phyloP scores from a whole-genome alignment of 1,140 invertebrate species.

The Chrysoperla carnea region DNA sequence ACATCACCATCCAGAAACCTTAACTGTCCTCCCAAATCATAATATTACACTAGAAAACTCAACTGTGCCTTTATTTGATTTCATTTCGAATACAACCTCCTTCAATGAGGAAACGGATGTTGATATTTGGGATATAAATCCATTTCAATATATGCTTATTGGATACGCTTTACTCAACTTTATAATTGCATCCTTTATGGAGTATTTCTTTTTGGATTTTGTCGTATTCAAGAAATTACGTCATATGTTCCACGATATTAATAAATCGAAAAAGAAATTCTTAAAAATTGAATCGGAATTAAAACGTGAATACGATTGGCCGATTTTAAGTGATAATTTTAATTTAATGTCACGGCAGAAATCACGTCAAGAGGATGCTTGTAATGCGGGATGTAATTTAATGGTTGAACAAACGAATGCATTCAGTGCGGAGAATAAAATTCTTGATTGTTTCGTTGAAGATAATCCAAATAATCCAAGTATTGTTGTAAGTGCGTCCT shows the following conservation, averaged over 20 bases:
- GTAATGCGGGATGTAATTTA: slow-evolving; percentile 5
- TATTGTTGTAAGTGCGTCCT: too few relatives aligned
- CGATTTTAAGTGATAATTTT: slow-evolving; percentile 26
- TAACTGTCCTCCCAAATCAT: neutral
- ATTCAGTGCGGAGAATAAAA: slow-evolving; percentile 21
- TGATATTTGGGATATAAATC: neutral
- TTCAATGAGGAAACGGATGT: too few relatives aligned
- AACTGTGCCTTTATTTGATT: neutral
- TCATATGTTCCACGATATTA: slow-evolving; percentile 28
- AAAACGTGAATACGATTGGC: slow-evolving; percentile 36
- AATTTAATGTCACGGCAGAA: slow-evolving; percentile 16
- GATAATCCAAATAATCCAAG: too few relatives aligned
- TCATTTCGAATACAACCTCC: neutral
- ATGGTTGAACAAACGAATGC: slow-evolving; percentile 23
- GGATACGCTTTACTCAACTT: slow-evolving; percentile 33
- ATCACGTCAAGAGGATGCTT: neutral
- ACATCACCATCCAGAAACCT: slow-evolving; percentile 24
- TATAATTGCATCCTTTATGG: slow-evolving; percentile 31
- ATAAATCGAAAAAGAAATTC: slow-evolving; percentile 40
- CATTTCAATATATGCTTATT: slow-evolving; percentile 28
- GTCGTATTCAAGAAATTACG: slow-evolving; percentile 35
- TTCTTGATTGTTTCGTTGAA: slow-evolving; percentile 23
- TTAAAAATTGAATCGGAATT: slow-evolving; percentile 36
- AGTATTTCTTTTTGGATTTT: slow-evolving; percentile 35
- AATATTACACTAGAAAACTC: neutral